Evolutionary conservation across 2,888 invertebrate species (phyloP).

Genomic region (Epiperipatus broadwayi): DNA sequence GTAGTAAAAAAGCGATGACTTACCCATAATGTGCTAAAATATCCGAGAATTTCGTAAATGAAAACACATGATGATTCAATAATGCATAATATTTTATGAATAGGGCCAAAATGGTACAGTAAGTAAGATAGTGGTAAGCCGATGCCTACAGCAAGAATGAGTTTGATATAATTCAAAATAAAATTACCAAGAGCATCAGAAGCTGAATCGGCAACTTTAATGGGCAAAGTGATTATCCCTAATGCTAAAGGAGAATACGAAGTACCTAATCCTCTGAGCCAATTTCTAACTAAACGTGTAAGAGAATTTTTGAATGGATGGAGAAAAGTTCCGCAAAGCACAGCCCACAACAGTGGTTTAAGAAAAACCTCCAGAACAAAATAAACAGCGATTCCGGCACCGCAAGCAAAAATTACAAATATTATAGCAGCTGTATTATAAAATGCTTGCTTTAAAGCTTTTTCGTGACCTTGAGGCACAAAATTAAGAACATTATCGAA

Average conservation of each 20-base stretch:
- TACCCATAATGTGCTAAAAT: conserved; percentile 28
- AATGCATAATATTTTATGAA: conserved; percentile 20
- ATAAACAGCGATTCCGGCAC: conserved; percentile 30
- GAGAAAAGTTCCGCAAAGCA: conserved; percentile 86
- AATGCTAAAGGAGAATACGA: conserved; percentile 32
- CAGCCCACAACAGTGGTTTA: conserved; percentile 82
- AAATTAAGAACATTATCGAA: conserved; percentile 23
- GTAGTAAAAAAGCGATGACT: too few species aligned
- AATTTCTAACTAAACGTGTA: conserved; percentile 50
- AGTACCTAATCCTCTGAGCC: conserved; percentile 38
- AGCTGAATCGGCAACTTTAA: conserved; percentile 50
- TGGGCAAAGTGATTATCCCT: conserved; percentile 37
- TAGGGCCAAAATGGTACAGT: conserved; percentile 50
- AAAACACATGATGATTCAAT: conserved; percentile 20
- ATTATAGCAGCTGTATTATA: conserved; percentile 69
- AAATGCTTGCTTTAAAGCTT: conserved; percentile 74
- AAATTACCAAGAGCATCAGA: conserved; percentile 53
- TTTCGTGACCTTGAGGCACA: conserved; percentile 55
- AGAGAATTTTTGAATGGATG: conserved; percentile 76
- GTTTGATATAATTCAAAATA: conserved; percentile 44
- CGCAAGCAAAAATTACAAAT: conserved; percentile 41
- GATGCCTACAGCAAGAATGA: conserved; percentile 33
- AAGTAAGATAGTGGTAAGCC: conserved; percentile 37
- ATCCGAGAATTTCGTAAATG: conserved; percentile 23
- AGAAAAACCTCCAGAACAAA: conserved; percentile 61